These are phyloP conservation scores for Scaptomyza montana DNA, from an alignment of 1,140 invertebrate genomes.

Conservation along the genomic window DNA sequence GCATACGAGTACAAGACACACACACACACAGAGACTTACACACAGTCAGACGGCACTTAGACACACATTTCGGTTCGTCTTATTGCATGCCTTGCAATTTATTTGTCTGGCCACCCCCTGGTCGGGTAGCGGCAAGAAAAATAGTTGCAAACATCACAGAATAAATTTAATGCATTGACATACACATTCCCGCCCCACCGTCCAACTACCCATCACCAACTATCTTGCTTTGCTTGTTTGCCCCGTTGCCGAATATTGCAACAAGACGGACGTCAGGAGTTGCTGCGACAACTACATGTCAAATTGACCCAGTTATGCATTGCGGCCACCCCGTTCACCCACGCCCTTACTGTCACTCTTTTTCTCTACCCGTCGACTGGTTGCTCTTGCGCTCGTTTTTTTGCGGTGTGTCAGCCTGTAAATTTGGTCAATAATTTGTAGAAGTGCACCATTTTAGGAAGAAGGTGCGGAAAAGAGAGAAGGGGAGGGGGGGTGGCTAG, in stretches of 20 bases:
- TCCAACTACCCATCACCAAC: conserved; percentile 25
- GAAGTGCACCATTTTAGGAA: conserved; percentile 12
- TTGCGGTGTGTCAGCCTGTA: conserved; percentile 72
- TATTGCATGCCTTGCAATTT: conserved; percentile 82
- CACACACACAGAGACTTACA: not conserved
- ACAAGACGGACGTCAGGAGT: conserved; percentile 55
- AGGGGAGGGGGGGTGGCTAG: no score
- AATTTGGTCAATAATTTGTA: conserved; percentile 80
- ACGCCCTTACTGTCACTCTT: no score
- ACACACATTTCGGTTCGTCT: conserved; percentile 70
- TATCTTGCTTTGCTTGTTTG: not conserved
- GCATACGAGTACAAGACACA: conserved; percentile 52
- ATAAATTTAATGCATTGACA: conserved; percentile 80
- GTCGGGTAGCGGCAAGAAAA: conserved; percentile 45
- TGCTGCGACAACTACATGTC: conserved; percentile 77
- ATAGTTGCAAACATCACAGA: conserved; percentile 74
- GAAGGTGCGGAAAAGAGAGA: not conserved
- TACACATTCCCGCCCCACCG: conserved; percentile 33
- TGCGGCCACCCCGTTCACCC: conserved; percentile 1
- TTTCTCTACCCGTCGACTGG: conserved; percentile 41
- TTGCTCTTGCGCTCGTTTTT: conserved; percentile 76
- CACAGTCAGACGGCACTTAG: conserved; percentile 49
- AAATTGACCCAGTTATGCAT: conserved; percentile 78
- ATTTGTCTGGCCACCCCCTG: conserved; percentile 59
- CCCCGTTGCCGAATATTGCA: conserved; percentile 56